These are phyloP conservation scores for Drosophila flavopinicola DNA, from an alignment of 2,888 invertebrate species.

Conservation along the genomic window DNA sequence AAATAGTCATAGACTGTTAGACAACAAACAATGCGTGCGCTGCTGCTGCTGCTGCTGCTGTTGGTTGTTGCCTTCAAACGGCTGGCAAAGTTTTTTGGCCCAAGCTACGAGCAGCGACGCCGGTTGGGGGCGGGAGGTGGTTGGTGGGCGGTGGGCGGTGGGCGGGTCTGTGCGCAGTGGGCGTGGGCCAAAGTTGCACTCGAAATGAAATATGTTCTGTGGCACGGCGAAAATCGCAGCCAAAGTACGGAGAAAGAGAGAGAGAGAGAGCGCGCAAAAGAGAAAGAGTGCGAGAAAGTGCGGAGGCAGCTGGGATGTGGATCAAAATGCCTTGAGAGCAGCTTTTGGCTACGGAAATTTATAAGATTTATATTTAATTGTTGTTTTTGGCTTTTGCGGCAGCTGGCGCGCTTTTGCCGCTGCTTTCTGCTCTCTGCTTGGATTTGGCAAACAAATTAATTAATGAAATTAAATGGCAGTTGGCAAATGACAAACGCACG, in stretches of 20 bases:
- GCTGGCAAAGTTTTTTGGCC: constrained; percentile 62
- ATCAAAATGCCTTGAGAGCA: constrained; percentile 72
- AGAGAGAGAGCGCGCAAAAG: too few relatives aligned
- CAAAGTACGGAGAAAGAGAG: constrained; percentile 16
- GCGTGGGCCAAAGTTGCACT: constrained; percentile 76
- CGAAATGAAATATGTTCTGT: constrained; percentile 76
- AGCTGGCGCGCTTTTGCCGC: constrained; percentile 60
- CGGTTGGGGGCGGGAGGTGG: too few relatives aligned
- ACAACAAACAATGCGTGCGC: constrained; percentile 74
- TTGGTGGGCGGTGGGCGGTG: too few relatives aligned
- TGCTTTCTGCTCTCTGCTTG: constrained; percentile 23
- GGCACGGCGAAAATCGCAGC: constrained; percentile 71
- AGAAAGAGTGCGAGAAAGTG: too few relatives aligned
- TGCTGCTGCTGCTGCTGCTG: too few relatives aligned
- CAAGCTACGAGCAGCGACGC: constrained; percentile 3
- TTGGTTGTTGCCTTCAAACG: constrained; percentile 36
- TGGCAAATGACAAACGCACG: constrained; percentile 67
- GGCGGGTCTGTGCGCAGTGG: constrained; percentile 53
- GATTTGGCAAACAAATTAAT: constrained; percentile 72
- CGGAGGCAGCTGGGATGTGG: too few relatives aligned
- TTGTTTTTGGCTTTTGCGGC: constrained; percentile 78
- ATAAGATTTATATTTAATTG: constrained; percentile 79
- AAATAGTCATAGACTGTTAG: constrained; percentile 77
- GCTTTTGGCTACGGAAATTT: constrained; percentile 78
- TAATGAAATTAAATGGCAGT: constrained; percentile 77